Base-by-base conservation (phyloP, 2,797 vertebrate genomes). In the Sebastes miniatus region DNA sequence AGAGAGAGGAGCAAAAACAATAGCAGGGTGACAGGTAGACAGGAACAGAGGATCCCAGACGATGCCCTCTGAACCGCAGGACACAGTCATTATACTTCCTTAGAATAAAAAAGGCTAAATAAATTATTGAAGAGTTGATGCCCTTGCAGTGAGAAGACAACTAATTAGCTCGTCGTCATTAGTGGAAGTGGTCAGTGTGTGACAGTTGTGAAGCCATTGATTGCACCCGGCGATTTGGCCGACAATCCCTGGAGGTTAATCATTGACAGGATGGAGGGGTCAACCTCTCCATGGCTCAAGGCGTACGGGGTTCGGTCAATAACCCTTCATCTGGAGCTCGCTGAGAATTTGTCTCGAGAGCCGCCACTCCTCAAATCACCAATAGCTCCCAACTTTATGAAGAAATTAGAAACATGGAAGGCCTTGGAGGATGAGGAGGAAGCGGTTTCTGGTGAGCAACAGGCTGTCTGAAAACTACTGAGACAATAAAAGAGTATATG, bases 251-350 rank as follows among this genome's bases (percentile, higher is more conserved):
- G 25, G 83, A 83, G 83, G 83, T 87, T 87, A 90, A 87, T 84
- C 84, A 87, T 71, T 50, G 73, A 86, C 81, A 83, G 87, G 84
- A 88, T 84, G 83, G 80, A 87, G 70, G 69, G 88, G 86, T 91
- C 84, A 83, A 31, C 68, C 74, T 66, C 79, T 64, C 80, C 68
- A 29, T 25, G 76, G 79, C 80, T 88, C 69, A 66, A 70, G 76
- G 81, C 69, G 5, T 24, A 14, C 6, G 36, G 9, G 47, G 57
- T 11, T 8, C 4, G 39, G 25, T 90, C 87, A 34, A 88, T 90
- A 89, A 71, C 52, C 27, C 76, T 85, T 89, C 81, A 90, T 89
- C 81, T 80, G 76, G 64, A 85, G 70, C 76, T 78, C 24, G 8
- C 59, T 69, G 59, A 74, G 76, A 64, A 76, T 73, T 74, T 63